Evolutionary conservation across 1,140 invertebrate genomes (phyloP), one percentile per base, ranked within the genome.

Genomic region (Monomorium pharaonis): DNA sequence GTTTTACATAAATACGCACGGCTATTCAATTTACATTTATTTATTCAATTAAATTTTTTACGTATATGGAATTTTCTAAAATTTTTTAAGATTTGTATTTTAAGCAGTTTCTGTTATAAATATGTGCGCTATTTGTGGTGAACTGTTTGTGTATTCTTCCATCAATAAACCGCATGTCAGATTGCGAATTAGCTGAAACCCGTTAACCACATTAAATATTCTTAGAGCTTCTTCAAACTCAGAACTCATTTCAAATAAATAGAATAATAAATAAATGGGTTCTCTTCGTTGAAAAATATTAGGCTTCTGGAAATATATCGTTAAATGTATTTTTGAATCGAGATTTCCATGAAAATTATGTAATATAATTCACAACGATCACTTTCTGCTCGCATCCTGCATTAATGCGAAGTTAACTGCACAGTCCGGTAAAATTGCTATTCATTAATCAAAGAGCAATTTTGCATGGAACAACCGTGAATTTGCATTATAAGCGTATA

Each of bases 361-460:
- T 21, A 18, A 49, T n/a, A 30, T 65, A 72, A 86, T 84, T 58
- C n/a, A 18, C 24, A 58, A 30, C 18, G 12, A 2, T 44, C 3
- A 58, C n/a, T n/a, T n/a, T 54, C 27, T 62, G 16, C 74, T 63
- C 18, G 69, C 60, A 60, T 84, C 37, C 5, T 60, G 2, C 12
- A 37, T 37, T 37, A 51, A 81, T 70, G 56, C 24, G 7, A 27
- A 37, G 37, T 56, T 72, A 74, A 84, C 16, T 14, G 42, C 51
- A 24, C 21, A 42, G 24, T 74, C 84, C 6, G n/a, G 47, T 42
- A 65, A 75, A 44, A 88, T 84, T 81, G 56, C 78, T 58, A 77
- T 87, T 85, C 56, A 84, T 88, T 84, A 88, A 30, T 51, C 24
- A 54, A 47, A 58, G 33, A 72, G 16, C 51, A 85, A 88, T 80